phyloP scores from a whole-genome alignment of 2,888 invertebrate genomes.

The Tholera decimalis region DNA sequence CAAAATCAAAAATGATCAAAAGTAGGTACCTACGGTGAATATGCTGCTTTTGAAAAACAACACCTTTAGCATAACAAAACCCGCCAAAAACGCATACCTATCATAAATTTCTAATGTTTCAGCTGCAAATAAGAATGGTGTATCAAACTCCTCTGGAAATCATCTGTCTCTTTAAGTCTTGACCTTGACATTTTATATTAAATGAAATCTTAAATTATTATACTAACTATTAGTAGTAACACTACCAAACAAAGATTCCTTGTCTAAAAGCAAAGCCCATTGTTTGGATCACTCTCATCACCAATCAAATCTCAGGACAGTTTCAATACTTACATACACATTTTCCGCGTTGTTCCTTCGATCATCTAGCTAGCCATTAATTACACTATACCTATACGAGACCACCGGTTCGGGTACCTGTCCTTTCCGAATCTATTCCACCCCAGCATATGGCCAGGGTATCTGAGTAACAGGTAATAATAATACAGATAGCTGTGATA shows the following conservation, averaged over 20 bases:
- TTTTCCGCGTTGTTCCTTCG: background rate
- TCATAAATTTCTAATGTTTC: no score
- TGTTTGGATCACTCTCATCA: background rate
- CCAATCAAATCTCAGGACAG: background rate
- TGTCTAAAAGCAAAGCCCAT: no score
- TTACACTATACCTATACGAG: no score
- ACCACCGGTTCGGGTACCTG: constrained; percentile 7
- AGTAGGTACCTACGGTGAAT: no score
- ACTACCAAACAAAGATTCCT: background rate
- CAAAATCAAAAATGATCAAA: no score
- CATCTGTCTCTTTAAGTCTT: background rate
- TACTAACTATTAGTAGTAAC: no score
- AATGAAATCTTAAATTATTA: background rate
- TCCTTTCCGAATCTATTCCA: constrained; percentile 27
- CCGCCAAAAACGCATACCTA: no score
- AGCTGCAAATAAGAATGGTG: no score
- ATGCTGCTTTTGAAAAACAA: no score
- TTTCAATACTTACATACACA: background rate
- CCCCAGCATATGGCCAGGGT: constrained; percentile 23
- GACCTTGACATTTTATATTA: background rate
- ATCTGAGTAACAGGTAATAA: constrained; percentile 54
- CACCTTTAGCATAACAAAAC: no score
- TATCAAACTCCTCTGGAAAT: no score
- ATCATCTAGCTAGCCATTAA: background rate
- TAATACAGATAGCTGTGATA: constrained; percentile 65